Base-by-base conservation (phyloP, 2,113 vertebrate species). In the Boleophthalmus pectinirostris region DNA sequence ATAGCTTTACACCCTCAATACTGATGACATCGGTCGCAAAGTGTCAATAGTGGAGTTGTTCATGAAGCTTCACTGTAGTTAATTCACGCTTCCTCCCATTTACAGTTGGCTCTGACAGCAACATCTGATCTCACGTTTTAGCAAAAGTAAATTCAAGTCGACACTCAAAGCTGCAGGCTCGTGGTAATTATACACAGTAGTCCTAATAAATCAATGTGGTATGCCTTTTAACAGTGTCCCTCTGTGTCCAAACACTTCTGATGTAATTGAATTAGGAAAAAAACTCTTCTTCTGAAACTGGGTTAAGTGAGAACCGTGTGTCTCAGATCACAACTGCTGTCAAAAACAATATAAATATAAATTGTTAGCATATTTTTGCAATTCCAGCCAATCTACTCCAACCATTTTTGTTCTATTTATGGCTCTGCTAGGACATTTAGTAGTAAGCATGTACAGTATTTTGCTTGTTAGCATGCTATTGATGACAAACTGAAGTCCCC, bases 281-380 rank as follows among this genome's bases (percentile, higher is more conserved):
- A 73, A 29, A 5, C 69, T 72, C 21, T 68, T 73, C 49, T 46
- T 76, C 29, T 68, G 61, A 75, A 75, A 20, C 47, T 49, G 25
- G 35, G 23, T 81, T 89, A 83, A 92, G 87, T 75, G 77, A 72
- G 38, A 75, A 78, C 77, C 6, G 54, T 76, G 63, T 82, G 83
- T 33, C 43, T 83, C 69, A 57, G 38, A 89, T 90, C 72, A 90
- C 67, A 79, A 63, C 49, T 74, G 53, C 72, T 80, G 68, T 82
- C 70, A 81, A 67, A 60, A 85, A 58, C 57, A 60, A 2, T 23
- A 57, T 18, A 20, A 51, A 51, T 18, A 51, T 21, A 54, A 51
- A 51, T 43, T 11, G 6, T 11, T 10, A 10, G 10, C 47, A 15
- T 49, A 49, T 49, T 49, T 49, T 49, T 49, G 47, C 47, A 18